These are phyloP conservation scores for Oncorhynchus nerka DNA, from an alignment of 2,113 vertebrate species.

Conservation along the genomic window DNA sequence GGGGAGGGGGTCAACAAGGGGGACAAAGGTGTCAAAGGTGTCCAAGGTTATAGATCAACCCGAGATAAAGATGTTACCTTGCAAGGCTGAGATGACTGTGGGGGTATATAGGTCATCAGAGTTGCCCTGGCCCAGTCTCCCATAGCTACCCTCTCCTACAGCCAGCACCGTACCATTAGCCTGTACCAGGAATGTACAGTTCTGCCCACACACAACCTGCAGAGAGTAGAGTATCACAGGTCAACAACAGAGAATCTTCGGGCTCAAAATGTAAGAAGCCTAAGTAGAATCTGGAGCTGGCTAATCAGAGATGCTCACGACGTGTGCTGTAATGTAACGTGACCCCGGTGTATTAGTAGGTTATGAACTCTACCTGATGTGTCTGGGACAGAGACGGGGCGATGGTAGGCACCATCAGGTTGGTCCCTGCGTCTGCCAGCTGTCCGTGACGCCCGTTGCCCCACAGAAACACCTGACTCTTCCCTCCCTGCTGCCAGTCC, in stretches of 20 bases:
- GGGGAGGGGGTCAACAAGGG: neutral
- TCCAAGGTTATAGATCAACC: neutral
- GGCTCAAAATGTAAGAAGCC: neutral
- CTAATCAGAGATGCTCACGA: too few species aligned
- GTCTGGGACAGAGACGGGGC: constrained; percentile 74
- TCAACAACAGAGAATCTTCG: neutral
- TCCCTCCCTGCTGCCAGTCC: constrained; percentile 82
- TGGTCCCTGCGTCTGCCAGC: constrained; percentile 73
- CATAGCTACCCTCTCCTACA: constrained; percentile 80
- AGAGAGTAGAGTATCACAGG: neutral
- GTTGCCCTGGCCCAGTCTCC: constrained; percentile 79
- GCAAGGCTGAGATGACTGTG: constrained; percentile 76
- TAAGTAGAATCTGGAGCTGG: too few species aligned
- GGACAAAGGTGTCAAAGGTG: neutral
- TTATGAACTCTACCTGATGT: constrained; percentile 66
- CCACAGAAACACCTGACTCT: constrained; percentile 79
- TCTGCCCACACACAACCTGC: constrained; percentile 80
- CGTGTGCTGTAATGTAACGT: too few species aligned
- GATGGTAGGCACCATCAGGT: constrained; percentile 70
- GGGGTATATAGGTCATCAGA: constrained; percentile 79
- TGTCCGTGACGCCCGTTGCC: constrained; percentile 79
- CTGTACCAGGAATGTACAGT: constrained; percentile 81
- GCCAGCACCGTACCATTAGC: constrained; percentile 76
- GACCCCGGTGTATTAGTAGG: too few species aligned
- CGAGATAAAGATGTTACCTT: constrained; percentile 60